Base-by-base conservation (phyloP, 2,888 invertebrate species). In the Drosophila ezoana region DNA sequence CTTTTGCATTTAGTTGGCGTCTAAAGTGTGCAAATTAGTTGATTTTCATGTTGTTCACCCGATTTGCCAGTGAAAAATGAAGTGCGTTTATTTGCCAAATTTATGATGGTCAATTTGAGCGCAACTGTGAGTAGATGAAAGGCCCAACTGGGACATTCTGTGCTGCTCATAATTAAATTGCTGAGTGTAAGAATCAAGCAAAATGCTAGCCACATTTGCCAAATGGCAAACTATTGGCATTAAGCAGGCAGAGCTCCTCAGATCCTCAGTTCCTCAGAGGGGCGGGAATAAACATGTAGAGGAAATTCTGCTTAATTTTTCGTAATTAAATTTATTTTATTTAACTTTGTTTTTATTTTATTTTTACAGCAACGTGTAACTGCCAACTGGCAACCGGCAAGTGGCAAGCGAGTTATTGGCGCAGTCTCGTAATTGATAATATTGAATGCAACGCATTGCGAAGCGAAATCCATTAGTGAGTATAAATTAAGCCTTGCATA, bases 401-500 rank as follows among this genome's bases (percentile, higher is more conserved):
- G 8, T 41, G 49, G 58, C 62, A 41, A 44, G 48, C 40, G 59
- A 62, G 74, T 61, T 57, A 59, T 69, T 74, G 73, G 53, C 41
- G 73, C 44, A 56, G 32, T 49, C 49, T 51, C 74, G 65, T 88
- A 83, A 88, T 86, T 83, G 87, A 86, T 88, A 83, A 83, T 86
- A 88, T 83, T 75, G 78, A 68, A 84, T 71, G 78, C 81, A 53
- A 44, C 52, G 53, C 79, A 67, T 51, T 51, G 61, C 60, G 52
- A 14, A 71, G 61, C 54, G 80, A 78, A 84, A 86, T 86, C 87
- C 83, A 84, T 84, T 84, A 80, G 83, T 84, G 87, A 88, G 87
- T 88, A 84, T 83, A 75, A 88, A 86, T 88, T 83, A 80, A 83
- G 75, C 80, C 87, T 67, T 86, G 81, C 78, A 80, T 78, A 69